These are phyloP conservation scores for Euschistus heros DNA, from an alignment of 1,140 invertebrate genomes.

Conservation along the genomic window DNA sequence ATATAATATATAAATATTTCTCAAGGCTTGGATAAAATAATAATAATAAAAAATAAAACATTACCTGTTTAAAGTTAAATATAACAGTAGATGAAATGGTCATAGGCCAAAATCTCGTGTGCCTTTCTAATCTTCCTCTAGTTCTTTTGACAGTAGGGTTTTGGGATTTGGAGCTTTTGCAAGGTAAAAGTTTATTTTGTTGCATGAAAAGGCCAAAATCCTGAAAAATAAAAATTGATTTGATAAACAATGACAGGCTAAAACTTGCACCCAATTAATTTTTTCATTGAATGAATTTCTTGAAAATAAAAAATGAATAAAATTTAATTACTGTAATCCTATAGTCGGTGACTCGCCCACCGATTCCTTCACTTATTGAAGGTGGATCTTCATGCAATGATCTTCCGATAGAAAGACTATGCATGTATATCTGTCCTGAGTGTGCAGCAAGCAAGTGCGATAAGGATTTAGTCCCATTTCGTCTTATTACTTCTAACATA, in stretches of 20 bases:
- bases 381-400: slow-evolving; percentile 90
- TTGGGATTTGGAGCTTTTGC: slow-evolving; percentile 30
- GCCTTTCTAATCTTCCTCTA: slow-evolving; percentile 55
- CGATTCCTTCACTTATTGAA: slow-evolving; percentile 85
- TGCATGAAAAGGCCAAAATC: slow-evolving; percentile 85
- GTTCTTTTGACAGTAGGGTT: slow-evolving; percentile 45
- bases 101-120: slow-evolving; percentile 86
- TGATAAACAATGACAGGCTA: too few relatives aligned
- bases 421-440: slow-evolving; percentile 93
- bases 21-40: neutral
- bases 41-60: slow-evolving; percentile 29
- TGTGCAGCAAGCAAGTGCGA: slow-evolving; percentile 89
- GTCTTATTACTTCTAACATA: slow-evolving; percentile 83
- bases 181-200: slow-evolving; percentile 65
- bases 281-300: too few relatives aligned
- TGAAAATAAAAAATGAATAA: neutral
- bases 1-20: too few relatives aligned
- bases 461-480: slow-evolving; percentile 65
- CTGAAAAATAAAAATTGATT: slow-evolving; percentile 39
- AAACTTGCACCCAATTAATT: too few relatives aligned
- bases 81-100: slow-evolving; percentile 82
- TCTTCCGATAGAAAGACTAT: slow-evolving; percentile 72
- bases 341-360: slow-evolving; percentile 89
- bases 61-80: slow-evolving; percentile 74
- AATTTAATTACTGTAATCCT: slow-evolving; percentile 44